Percentiles rank a stretch among this genome's conserved stretches.
Conservation (phyloP, 2,113 vertebrate genomes). For the Trichechus manatus region DNA sequence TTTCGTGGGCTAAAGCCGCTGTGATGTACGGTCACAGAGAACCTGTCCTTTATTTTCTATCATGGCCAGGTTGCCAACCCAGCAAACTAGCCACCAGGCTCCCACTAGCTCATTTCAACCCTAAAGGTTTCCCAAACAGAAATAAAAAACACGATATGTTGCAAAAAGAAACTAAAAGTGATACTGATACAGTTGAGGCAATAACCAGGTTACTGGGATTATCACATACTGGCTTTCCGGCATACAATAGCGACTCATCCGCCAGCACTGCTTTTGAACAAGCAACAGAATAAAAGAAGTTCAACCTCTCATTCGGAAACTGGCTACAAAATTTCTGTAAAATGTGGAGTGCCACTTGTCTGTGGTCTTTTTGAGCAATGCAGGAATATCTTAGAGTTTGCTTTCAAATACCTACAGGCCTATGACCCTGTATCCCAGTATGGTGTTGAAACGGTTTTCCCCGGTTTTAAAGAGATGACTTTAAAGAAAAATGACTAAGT, state of each 20-base stretch:
- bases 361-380: not conserved
- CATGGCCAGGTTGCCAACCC: not conserved
- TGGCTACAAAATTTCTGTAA: not conserved
- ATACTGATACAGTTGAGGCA: not conserved
- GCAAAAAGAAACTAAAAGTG: not conserved
- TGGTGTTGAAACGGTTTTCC: not conserved
- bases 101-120: not conserved
- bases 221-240: not conserved
- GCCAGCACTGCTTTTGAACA: not conserved
- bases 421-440: not conserved
- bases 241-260: not conserved
- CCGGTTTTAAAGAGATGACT: conserved; percentile 34
- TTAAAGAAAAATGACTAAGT: conserved; percentile 23
- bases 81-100: not conserved
- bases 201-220: not conserved
- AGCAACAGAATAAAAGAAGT: not conserved
- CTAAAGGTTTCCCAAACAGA: not conserved
- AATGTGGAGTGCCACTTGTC: not conserved
- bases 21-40: not conserved
- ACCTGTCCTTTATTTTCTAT: not conserved
- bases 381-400: not conserved
- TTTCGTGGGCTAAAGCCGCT: not conserved
- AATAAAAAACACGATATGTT: not conserved
- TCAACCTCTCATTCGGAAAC: not conserved
- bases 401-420: not conserved